These are phyloP conservation scores for Dendrophyllia cribrosa DNA, from an alignment of 64 coral and sea anemone species.

Conservation along the genomic window DNA sequence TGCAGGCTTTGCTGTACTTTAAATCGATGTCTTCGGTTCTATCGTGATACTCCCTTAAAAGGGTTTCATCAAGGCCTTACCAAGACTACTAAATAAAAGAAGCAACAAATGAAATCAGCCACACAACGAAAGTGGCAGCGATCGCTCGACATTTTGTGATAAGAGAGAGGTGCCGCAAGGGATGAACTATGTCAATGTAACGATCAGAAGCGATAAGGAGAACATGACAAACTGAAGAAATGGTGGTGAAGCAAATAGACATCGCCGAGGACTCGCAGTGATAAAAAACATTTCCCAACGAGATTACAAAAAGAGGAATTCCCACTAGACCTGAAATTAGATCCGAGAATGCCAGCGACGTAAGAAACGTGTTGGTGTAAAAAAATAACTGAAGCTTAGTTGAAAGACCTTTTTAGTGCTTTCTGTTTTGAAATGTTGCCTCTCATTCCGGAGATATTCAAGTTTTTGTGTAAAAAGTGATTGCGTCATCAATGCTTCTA, in stretches of 20 bases:
- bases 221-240: slow-evolving; percentile 51
- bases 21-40: slow-evolving; percentile 6
- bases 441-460: too few species aligned
- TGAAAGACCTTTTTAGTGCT: too few species aligned
- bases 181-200: slow-evolving; percentile 54
- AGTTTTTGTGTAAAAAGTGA: too few species aligned
- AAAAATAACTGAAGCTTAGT: too few species aligned
- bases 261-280: slow-evolving; percentile 34
- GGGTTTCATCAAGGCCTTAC: not conserved
- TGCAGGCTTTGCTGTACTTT: slow-evolving; percentile 23
- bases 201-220: slow-evolving; percentile 42
- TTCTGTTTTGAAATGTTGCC: too few species aligned
- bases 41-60: not conserved
- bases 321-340: slow-evolving; percentile 44
- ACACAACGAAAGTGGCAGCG: not conserved
- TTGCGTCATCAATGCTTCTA: too few species aligned
- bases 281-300: not conserved
- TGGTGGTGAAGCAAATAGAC: slow-evolving; percentile 50
- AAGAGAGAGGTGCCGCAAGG: not conserved
- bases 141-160: slow-evolving; percentile 35
- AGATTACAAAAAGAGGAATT: slow-evolving; percentile 39
- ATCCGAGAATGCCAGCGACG: slow-evolving; percentile 37
- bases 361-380: slow-evolving; percentile 53
- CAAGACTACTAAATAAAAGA: slow-evolving; percentile 53
- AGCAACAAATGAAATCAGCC: slow-evolving; percentile 23